These are phyloP conservation scores for Deilephila porcellus DNA, from an alignment of 2,888 invertebrate species.

Conservation along the genomic window DNA sequence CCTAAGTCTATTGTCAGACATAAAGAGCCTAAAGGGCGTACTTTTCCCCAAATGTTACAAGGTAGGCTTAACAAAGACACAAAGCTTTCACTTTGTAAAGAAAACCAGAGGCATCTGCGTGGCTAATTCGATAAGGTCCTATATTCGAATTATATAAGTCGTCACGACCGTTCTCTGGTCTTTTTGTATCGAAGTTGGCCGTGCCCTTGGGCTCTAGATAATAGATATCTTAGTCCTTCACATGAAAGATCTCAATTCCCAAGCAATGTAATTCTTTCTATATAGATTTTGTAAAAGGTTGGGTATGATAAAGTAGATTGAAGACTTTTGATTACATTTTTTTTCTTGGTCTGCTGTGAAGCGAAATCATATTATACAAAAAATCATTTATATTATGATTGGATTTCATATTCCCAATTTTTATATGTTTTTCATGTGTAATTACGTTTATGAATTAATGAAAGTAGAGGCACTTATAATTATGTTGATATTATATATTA, in stretches of 20 bases:
- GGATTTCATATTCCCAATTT: no score
- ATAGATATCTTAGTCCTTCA: neutral
- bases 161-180: neutral
- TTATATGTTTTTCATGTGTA: no score
- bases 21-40: neutral
- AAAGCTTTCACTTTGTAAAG: conserved; percentile 24
- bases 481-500: no score
- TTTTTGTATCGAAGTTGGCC: conserved; percentile 18
- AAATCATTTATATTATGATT: no score
- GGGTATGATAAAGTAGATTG: no score
- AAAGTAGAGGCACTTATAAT: no score
- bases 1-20: conserved; percentile 2
- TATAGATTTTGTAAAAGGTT: neutral
- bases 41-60: neutral
- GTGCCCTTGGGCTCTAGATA: conserved; percentile 3
- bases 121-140: conserved; percentile 23
- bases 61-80: conserved; percentile 14
- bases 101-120: conserved; percentile 23
- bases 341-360: no score
- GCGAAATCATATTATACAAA: no score
- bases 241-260: neutral
- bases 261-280: neutral
- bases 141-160: conserved; percentile 17
- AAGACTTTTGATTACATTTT: no score
- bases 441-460: no score